Evolutionary conservation across 2,888 invertebrate species (phyloP), one percentile per base, ranked within the genome.

Genomic region (Drosophila bunnanda): DNA sequence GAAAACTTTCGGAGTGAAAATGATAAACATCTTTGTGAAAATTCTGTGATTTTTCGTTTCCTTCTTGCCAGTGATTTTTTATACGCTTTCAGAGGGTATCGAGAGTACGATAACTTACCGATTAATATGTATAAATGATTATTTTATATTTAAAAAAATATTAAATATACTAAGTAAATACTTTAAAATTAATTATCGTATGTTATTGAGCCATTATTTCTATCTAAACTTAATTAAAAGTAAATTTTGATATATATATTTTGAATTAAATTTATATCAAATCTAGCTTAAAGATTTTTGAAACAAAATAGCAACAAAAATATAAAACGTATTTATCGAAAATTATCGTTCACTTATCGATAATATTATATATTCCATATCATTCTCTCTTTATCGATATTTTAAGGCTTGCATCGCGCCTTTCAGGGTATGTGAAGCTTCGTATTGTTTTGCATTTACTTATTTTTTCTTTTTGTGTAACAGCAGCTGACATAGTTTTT

Each of bases 11-110:
- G 69, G 76, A 87, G 83, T 89, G 80, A 87, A 87, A 88, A 87
- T 89, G 86, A 87, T 87, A 88, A 89, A 88, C 88, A 87, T 88
- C 86, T 88, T 88, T 89, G 88, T 79, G 79, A 81, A 71, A 81
- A 87, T 79, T 79, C 76, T 77, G 58, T 77, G 88, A 89, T 87
- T 86, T 68, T 67, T 67, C 46, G 39, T 28, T 88, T 80, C 77
- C 36, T 68, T 67, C 54, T 25, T 52, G 52, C n/a, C 61, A 36
- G 25, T 64, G 64, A 57, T 64, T 48, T 59, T 30, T 2, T 32
- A 44, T 46, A 36, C 61, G n/a, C 61, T 61, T 38, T 22, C 15
- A 7, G 12, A 13, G 30, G 36, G 62, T 44, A 36, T 17, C 1
- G 1, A 6, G 20, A 17, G 43, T 57, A 32, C 4, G 10, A n/a